Evolutionary conservation across 2,113 vertebrate species (phyloP).

Genomic region (Daphoenositta chrysoptera): DNA sequence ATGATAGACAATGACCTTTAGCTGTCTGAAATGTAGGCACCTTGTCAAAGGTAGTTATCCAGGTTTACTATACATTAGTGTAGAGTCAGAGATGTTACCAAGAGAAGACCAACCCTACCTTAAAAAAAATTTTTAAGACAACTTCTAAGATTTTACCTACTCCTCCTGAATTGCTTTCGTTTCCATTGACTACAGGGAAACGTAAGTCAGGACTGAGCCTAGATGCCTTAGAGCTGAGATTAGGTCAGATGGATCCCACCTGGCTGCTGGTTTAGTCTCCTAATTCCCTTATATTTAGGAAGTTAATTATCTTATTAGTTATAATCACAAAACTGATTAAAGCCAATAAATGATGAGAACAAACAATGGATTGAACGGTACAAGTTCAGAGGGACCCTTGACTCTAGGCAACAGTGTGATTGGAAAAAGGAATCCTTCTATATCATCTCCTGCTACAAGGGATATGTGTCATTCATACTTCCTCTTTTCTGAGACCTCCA

Average conservation of each 20-base stretch:
- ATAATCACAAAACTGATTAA: slow-evolving; percentile 31
- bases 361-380: not conserved
- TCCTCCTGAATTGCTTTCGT: not conserved
- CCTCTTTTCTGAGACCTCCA: not conserved
- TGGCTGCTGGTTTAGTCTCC: not conserved
- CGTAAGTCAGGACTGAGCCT: not conserved
- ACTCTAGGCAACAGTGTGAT: not conserved
- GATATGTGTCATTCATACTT: not conserved
- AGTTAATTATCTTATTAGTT: slow-evolving; percentile 14
- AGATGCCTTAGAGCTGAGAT: not conserved
- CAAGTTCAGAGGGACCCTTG: not conserved
- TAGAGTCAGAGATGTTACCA: not conserved
- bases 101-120: not conserved
- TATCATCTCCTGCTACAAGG: not conserved
- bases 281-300: not conserved
- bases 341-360: not conserved
- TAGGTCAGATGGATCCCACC: slow-evolving; percentile 17
- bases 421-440: not conserved
- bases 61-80: not conserved
- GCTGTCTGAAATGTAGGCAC: not conserved
- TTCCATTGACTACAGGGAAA: not conserved
- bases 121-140: not conserved
- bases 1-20: not conserved
- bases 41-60: not conserved
- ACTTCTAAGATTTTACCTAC: not conserved